A percentile compares a stretch with the other conserved stretches of the same genome.
Conservation (phyloP, 2,797 vertebrate genomes). For the Macrochelys suwanniensis region DNA sequence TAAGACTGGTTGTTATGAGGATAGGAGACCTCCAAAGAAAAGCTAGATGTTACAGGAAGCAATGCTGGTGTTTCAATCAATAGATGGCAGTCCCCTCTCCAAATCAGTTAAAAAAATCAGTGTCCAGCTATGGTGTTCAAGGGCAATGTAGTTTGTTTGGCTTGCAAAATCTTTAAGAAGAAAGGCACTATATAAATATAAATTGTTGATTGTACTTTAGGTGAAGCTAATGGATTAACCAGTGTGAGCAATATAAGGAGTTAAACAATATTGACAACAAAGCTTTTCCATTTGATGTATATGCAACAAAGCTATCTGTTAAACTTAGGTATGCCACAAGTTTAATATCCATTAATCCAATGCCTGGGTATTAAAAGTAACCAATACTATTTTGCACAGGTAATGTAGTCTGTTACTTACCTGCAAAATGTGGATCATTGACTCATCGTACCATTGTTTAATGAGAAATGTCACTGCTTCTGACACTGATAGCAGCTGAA, state of each 20-base stretch:
- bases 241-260: background rate
- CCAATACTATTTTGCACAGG: constrained; percentile 9
- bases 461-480: constrained; percentile 50
- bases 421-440: constrained; percentile 53
- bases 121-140: background rate
- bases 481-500: constrained; percentile 32
- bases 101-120: background rate
- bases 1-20: rapidly evolving
- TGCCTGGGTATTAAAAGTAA: constrained; percentile 33
- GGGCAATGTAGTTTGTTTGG: rapidly evolving
- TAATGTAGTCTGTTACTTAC: constrained; percentile 21
- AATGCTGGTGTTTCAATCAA: rapidly evolving
- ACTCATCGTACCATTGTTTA: constrained; percentile 59
- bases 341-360: constrained; percentile 3
- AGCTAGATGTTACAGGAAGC: background rate
- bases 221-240: background rate
- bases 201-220: background rate
- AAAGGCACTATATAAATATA: background rate
- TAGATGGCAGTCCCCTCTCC: background rate
- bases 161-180: background rate
- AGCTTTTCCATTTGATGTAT: background rate
- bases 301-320: background rate
- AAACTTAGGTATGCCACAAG: background rate
- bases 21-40: background rate
- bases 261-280: constrained; percentile 10